Conservation (phyloP, 2,797 vertebrate species). For the Lutjanus campechanus region DNA sequence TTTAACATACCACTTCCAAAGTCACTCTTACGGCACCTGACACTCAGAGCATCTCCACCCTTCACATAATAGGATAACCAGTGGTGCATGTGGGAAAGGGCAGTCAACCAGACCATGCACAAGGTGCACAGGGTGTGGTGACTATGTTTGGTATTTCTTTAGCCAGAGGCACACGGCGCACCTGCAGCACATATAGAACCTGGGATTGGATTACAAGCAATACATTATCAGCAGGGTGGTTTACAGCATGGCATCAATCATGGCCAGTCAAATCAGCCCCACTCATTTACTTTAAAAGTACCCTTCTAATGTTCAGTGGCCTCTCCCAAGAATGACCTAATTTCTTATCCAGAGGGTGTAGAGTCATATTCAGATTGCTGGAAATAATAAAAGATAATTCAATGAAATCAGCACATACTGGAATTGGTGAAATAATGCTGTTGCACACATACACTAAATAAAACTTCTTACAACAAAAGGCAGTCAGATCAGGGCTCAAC, state of each 20-base stretch:
- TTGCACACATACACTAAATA: neutral
- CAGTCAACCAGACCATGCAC: constrained; percentile 48
- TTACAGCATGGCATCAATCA: constrained; percentile 46
- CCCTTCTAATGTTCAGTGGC: neutral
- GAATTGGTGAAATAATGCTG: neutral
- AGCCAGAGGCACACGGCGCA: constrained; percentile 46
- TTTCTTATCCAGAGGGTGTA: neutral
- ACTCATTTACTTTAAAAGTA: constrained; percentile 6
- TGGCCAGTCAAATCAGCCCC: constrained; percentile 6
- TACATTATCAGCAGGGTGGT: constrained; percentile 22
- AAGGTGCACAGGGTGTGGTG: constrained; percentile 65
- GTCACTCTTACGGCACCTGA: constrained; percentile 4
- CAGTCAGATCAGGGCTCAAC: too few relatives aligned
- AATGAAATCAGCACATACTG: neutral
- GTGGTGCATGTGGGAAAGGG: constrained; percentile 51
- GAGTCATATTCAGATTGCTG: neutral
- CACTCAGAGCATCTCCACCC: constrained; percentile 34
- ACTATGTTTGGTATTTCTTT: constrained; percentile 58
- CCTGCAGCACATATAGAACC: constrained; percentile 56
- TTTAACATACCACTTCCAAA: neutral
- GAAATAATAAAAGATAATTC: constrained; percentile 1
- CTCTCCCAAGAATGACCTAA: neutral
- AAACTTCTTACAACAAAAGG: neutral
- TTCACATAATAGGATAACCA: constrained; percentile 47
- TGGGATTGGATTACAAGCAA: constrained; percentile 42